Base-by-base conservation (phyloP, 1,140 invertebrate species). In the Orius laevigatus region DNA sequence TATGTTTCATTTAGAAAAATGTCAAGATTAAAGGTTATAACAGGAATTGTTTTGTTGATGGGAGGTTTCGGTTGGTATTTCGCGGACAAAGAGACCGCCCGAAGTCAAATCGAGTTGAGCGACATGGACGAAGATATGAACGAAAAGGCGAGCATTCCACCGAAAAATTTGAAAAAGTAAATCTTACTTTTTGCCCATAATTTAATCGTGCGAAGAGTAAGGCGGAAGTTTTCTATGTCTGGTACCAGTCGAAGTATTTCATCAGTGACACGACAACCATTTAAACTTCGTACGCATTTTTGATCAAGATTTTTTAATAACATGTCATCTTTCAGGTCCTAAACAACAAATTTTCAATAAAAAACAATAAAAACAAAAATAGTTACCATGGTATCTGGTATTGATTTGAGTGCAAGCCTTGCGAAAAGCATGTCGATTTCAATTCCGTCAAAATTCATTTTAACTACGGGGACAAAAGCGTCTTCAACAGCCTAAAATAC, bases 341-440 rank as follows among this genome's bases (percentile, higher is more conserved):
- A 64, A 56, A 75, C 25, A 25, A 25, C 8, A 25, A 38, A 38
- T 16, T 38, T 38, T 34, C 33, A 8, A 34, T 12, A 12, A n/a
- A n/a, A 38, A 38, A 10, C 36, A 38, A 38, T n/a, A 38, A 35
- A 36, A 14, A 16, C 15, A 36, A 38, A 5, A 4, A 51, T 51
- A 60, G 50, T 62, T 61, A 71, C 70, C 66, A 73, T 72, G 32
- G 69, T 64, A 58, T 76, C 78, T 25, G 87, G 81, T 63, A 98
- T 91, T 66, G 92, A 86, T 62, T 94, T 94, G 1, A 94, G 67
- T 14, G 90, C 84, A 34, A 99, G 67, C 51, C 88, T 74, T 0
- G 94, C 92, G 70, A 99, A 98, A 42, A 98, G 64, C 78, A 98
- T 85, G 74, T 99, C 96, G 53, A 96, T 90, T 71, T 97, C 95